These are phyloP conservation scores for Coptodon bakossiorum DNA, from an alignment of 2,113 vertebrate species.

Conservation along the genomic window DNA sequence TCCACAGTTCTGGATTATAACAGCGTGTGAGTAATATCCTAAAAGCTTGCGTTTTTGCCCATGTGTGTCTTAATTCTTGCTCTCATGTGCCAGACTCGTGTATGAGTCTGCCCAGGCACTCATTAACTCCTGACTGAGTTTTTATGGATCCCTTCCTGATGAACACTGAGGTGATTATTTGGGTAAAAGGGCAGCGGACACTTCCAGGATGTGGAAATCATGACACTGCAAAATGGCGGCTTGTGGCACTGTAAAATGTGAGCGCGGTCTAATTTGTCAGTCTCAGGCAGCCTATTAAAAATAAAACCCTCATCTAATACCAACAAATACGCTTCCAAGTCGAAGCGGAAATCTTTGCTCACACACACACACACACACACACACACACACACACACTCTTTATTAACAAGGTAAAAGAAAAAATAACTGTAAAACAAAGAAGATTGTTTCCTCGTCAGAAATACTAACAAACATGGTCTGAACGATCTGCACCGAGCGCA, in stretches of 20 bases:
- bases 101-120: neutral
- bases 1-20: neutral
- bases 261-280: neutral
- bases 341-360: neutral
- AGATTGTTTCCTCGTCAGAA: constrained; percentile 36
- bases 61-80: neutral
- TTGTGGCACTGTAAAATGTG: neutral
- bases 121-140: neutral
- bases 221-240: neutral
- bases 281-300: neutral
- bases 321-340: neutral
- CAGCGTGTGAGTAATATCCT: neutral
- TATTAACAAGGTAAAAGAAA: constrained; percentile 3
- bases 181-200: neutral
- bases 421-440: constrained; percentile 2
- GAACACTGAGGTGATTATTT: neutral
- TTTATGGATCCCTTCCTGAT: neutral
- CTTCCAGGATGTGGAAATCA: constrained; percentile 17
- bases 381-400: neutral
- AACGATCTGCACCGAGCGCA: neutral
- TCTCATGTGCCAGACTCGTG: fast-evolving
- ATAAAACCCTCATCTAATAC: neutral
- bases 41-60: neutral
- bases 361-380: neutral
- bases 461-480: constrained; percentile 36